Base-by-base conservation (phyloP, 2,888 invertebrate species). In the Nycteola revayana region DNA sequence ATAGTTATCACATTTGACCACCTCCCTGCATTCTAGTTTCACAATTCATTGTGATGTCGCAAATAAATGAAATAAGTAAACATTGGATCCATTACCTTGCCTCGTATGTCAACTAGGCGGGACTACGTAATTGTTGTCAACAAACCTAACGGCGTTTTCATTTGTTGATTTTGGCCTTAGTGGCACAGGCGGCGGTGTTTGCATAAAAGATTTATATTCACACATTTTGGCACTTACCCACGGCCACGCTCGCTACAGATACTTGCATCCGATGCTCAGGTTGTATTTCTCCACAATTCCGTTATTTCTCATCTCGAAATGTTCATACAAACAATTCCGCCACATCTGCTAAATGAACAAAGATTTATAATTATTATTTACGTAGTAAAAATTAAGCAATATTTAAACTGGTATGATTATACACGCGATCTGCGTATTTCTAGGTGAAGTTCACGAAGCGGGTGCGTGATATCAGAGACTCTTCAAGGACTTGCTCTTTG, bases 1-100 rank as follows among this genome's bases (percentile, higher is more conserved):
- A 87, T 88, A 87, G 67, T 70, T 64, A 66, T 58, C 60, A 66
- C 61, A 67, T 59, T 62, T 60, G 59, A 46, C 85, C 83, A 81
- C 82, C 83, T 75, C 84, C 75, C 67, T 66, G 54, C 67, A 66
- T 77, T 62, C 68, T 72, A 66, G 67, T 84, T 81, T 76, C 83
- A 72, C 76, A 83, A 81, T 75, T 59, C 71, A 68, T 71, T 69
- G 70, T 65, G 71, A 69, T 81, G 80, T 78, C 81, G 80, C 74
- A 79, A 85, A 77, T 83, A 71, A 73, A 84, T 84, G 83, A 85
- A 82, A 85, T 84, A 80, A 75, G 86, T 81, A 86, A 88, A 87
- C 79, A 87, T 66, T 73, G 65, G 66, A 66, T 79, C 74, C 84
- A 84, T 86, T 83, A 82, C 81, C 83, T 79, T 75, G 73, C 62